Base-by-base conservation (phyloP, 1,140 invertebrate species). In the Drosophila oshimai region DNA sequence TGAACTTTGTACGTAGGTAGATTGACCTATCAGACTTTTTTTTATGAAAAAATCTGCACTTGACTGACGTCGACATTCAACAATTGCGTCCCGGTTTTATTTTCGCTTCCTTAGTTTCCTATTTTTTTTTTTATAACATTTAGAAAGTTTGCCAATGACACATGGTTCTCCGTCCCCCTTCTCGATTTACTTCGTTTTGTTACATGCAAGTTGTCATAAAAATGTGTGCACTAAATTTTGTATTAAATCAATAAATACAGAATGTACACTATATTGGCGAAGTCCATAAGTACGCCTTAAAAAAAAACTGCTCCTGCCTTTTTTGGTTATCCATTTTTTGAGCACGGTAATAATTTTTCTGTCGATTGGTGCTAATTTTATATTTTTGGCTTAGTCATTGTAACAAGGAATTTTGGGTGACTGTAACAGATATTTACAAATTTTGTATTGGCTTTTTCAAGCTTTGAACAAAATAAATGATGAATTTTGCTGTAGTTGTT, bases 201-300 rank as follows among this genome's bases (percentile, higher is more conserved):
- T 44, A 13, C 53, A 45, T 22, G 24, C 20, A 13, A 57, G 26
- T 24, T 61, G 50, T 57, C 61, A 64, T 29, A 65, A 47, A 37
- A 62, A 62, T 28, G 12, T 53, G 42, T 28, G 53, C 18, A 29
- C 6, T 31, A 17, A 29, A 20, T 60, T n/a, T 12, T 58, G 28
- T 49, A 65, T 62, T 62, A 47, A 65, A 62, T 47, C 31, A 47
- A 62, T 62, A 64, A 60, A 29, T 24, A 26, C 15, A 4, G 2
- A 24, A 31, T 34, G 13, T 13, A 15, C 24, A 34, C 7, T 29
- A 28, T 37, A 9, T 37, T 18, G 44, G 4, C 28, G 13, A 50
- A 26, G n/a, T 41, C 2, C 10, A 26, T 26, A 26, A 4, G 15
- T 17, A 10, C 13, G 4, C 31, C 10, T n/a, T n/a, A n/a, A n/a